phyloP scores from a whole-genome alignment of 35 echinoderm and acorn worm species.

The Holothuria glaberrima region DNA sequence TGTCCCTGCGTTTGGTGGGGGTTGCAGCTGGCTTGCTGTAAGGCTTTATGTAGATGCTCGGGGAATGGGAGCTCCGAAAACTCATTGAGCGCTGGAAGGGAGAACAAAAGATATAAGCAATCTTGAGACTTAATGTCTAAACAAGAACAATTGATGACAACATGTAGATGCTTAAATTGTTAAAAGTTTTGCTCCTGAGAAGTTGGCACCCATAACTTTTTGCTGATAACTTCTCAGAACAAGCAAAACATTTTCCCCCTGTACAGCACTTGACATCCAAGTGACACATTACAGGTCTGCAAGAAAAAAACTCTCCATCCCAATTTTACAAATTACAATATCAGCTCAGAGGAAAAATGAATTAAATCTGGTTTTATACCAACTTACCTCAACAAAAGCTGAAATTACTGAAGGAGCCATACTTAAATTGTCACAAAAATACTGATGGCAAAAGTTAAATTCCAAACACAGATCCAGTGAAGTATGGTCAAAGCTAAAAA shows the following conservation, averaged over 20 bases:
- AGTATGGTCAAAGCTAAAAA: not conserved
- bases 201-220: too few relatives aligned
- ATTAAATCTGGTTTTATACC: not conserved
- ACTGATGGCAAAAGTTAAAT: not conserved
- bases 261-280: too few relatives aligned
- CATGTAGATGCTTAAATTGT: too few relatives aligned
- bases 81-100: slow-evolving; percentile 97
- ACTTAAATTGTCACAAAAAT: not conserved
- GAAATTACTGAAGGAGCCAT: slow-evolving; percentile 58
- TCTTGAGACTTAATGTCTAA: too few relatives aligned
- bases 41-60: slow-evolving; percentile 88
- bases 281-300: too few relatives aligned
- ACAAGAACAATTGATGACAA: too few relatives aligned
- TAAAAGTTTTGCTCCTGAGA: too few relatives aligned
- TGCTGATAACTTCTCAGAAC: too few relatives aligned
- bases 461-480: not conserved
- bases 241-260: too few relatives aligned
- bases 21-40: slow-evolving; percentile 96
- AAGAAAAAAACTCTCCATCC: too few relatives aligned
- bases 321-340: too few relatives aligned
- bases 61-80: slow-evolving; percentile 79
- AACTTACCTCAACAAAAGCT: slow-evolving; percentile 52
- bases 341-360: too few relatives aligned
- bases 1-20: slow-evolving; percentile 93
- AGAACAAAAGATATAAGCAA: not conserved